A percentile compares a stretch with the other conserved stretches of the same genome.
Conservation (phyloP, 2,797 vertebrate species). For the Borostomias antarcticus region DNA sequence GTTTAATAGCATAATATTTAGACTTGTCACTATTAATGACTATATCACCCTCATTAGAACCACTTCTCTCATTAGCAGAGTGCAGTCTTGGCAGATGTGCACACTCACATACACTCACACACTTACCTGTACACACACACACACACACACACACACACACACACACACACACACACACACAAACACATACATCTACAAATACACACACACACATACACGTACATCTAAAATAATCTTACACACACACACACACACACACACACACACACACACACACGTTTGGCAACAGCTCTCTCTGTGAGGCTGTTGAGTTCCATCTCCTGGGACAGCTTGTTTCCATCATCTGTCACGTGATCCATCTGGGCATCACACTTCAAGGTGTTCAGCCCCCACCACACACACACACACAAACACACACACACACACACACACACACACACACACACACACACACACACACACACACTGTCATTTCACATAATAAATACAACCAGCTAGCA, state of each 20-base stretch:
- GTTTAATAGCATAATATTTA: conserved; percentile 21
- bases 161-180: too few species aligned
- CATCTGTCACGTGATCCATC: conserved; percentile 63
- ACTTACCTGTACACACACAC: background rate
- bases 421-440: conserved; percentile 2
- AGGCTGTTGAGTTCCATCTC: conserved; percentile 32
- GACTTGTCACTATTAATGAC: conserved; percentile 22
- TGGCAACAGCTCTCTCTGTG: conserved; percentile 32
- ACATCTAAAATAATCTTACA: too few species aligned
- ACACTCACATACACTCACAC: too few species aligned
- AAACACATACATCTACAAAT: too few species aligned
- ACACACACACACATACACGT: too few species aligned
- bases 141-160: too few species aligned
- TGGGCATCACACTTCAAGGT: conserved; percentile 42
- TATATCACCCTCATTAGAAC: background rate
- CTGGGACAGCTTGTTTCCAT: conserved; percentile 53
- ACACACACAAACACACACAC: too few species aligned
- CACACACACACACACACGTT: conserved; percentile 23
- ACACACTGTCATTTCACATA: conserved; percentile 15
- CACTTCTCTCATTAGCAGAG: conserved; percentile 9
- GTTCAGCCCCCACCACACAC: conserved; percentile 26
- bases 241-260: background rate
- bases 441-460: conserved; percentile 14
- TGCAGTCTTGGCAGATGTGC: background rate
- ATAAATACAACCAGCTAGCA: conserved; percentile 11